Conservation (phyloP, 2,113 vertebrate species). For the Carlito syrichta region DNA sequence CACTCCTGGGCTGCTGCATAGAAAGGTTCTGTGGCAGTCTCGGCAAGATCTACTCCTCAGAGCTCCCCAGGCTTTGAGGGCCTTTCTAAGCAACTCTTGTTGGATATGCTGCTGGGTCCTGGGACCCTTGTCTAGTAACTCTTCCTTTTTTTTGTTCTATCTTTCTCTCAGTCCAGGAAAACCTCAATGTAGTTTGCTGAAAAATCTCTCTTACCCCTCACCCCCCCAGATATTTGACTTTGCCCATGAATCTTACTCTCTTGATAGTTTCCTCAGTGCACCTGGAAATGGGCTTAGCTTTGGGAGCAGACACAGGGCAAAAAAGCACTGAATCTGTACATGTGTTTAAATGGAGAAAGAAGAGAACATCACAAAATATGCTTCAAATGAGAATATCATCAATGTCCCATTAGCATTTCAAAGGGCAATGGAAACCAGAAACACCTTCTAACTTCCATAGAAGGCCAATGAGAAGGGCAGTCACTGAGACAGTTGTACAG, state of each 20-base stretch:
- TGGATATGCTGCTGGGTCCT: neutral
- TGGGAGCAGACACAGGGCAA: too few relatives aligned
- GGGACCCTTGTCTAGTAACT: neutral
- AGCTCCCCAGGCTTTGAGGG: too few relatives aligned
- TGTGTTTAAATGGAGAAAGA: neutral
- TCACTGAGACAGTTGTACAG: neutral
- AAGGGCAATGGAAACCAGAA: neutral
- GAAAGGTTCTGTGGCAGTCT: rapidly evolving
- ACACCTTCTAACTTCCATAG: rapidly evolving
- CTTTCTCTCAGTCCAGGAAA: neutral
- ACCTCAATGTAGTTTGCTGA: neutral
- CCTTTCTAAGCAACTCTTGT: neutral
- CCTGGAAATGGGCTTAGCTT: neutral
- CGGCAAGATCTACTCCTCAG: rapidly evolving
- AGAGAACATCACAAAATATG: neutral
- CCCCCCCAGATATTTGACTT: neutral
- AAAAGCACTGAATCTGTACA: neutral
- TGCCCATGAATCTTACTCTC: neutral
- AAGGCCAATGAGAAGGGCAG: neutral
- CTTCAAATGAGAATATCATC: neutral
- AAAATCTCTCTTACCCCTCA: neutral
- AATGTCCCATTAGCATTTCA: neutral
- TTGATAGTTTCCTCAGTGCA: too few relatives aligned
- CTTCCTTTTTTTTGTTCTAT: rapidly evolving
- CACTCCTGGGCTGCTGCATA: rapidly evolving